Evolutionary conservation across 2,797 vertebrate genomes (phyloP), one percentile per base, ranked within the genome.

Genomic region (Danio albolineatus): DNA sequence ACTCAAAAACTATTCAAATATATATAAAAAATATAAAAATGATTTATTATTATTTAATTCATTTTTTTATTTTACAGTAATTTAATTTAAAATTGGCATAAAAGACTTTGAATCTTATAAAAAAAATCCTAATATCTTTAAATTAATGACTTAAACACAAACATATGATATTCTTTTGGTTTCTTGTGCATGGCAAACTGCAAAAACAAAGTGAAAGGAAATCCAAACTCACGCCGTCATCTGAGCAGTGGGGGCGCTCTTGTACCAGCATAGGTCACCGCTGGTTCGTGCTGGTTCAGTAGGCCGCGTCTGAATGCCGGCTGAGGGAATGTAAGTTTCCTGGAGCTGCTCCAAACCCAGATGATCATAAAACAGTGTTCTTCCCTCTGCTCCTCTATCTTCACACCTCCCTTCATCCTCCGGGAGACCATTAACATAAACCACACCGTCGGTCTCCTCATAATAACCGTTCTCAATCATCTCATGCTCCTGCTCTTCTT

Each of bases 401-500:
- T 17, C 88, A 80, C 82, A 89, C n/a, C 77, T 85, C 67, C 83
- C 91, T 62, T 94, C 93, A 61, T 72, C 92, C 72, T 92, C 91
- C 7, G 90, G 78, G 39, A 93, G 87, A 17, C 93, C 95, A 62
- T 95, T 96, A 76, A 94, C 89, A 85, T 93, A 89, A 73, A 91
- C 88, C 4, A 90, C 90, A 28, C 93, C 92, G 1, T 97, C 96
- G 0, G 94, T 90, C 91, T 98, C 97, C 87, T 98, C 97, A 2
- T 98, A 97, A 91, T 96, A 99, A 70, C 98, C 98, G 0, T 99
- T 99, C 90, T 99, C 96, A 56, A 99, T 95, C 96, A 97, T 98
- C 82, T 97, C 96, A 17, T 95, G 94, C 84, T 98, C 91, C 49
- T 91, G 89, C 13, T 94, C 91, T 0, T 95, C 90, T n/a, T 90